Percentiles rank a stretch among this genome's conserved stretches.
Evolutionary conservation across 2,113 vertebrate species (phyloP).

Genomic region (Ciconia boyciana): DNA sequence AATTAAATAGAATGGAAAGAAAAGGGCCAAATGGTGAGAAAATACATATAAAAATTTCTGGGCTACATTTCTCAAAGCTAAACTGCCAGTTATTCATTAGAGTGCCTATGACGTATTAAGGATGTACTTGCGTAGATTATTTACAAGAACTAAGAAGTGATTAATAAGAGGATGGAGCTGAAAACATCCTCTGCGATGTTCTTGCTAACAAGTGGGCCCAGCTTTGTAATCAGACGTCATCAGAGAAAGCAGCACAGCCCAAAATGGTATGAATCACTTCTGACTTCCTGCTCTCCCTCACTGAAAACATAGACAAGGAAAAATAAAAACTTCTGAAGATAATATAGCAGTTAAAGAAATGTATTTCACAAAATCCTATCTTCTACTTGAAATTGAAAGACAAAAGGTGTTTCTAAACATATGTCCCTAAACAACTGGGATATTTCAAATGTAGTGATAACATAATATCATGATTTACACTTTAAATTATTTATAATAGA

Average conservation of each 20-base stretch:
- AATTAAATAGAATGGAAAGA: slow-evolving; percentile 47
- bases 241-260: slow-evolving; percentile 51
- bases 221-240: slow-evolving; percentile 68
- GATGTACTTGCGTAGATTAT: slow-evolving; percentile 71
- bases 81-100: slow-evolving; percentile 60
- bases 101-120: slow-evolving; percentile 66
- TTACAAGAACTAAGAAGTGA: slow-evolving; percentile 74
- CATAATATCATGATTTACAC: neutral
- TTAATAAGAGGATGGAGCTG: slow-evolving; percentile 69
- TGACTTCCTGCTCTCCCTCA: slow-evolving; percentile 59
- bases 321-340: neutral
- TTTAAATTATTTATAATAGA: neutral
- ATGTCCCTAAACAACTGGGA: neutral
- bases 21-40: slow-evolving; percentile 32
- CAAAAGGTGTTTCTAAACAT: neutral
- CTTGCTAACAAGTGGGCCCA: slow-evolving; percentile 70
- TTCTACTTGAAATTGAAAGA: neutral
- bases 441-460: neutral
- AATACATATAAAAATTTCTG: slow-evolving; percentile 58
- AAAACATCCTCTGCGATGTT: slow-evolving; percentile 71
- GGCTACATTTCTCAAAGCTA: slow-evolving; percentile 25
- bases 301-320: slow-evolving; percentile 30
- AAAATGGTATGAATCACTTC: slow-evolving; percentile 65
- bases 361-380: neutral
- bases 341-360: neutral